These are phyloP conservation scores for Bruchidius siliquastri DNA, from an alignment of 2,888 invertebrate genomes.

Conservation along the genomic window DNA sequence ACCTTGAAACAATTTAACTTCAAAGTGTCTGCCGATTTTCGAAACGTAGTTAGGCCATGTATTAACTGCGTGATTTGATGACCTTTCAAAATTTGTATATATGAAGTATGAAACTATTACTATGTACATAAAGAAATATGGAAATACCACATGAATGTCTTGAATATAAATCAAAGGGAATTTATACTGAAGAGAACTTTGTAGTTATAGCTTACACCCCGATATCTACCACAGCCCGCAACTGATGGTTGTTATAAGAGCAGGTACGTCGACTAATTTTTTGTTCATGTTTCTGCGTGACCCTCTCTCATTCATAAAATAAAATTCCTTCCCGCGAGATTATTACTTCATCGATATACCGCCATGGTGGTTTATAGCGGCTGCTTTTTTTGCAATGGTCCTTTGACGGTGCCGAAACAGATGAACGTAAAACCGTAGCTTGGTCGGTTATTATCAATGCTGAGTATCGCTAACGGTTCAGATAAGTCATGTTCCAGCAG, in stretches of 20 bases:
- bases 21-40: too few relatives aligned
- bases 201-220: neutral
- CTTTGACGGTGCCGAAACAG: neutral
- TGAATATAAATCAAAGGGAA: too few relatives aligned
- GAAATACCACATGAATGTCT: too few relatives aligned
- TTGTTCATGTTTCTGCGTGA: neutral
- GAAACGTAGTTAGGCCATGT: too few relatives aligned
- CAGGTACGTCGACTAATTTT: neutral
- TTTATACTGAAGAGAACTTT: too few relatives aligned
- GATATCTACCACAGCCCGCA: neutral
- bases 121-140: too few relatives aligned
- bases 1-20: too few relatives aligned
- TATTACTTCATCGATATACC: neutral
- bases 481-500: too few relatives aligned
- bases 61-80: too few relatives aligned
- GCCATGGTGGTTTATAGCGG: neutral
- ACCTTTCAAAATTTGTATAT: too few relatives aligned
- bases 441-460: neutral
- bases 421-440: neutral
- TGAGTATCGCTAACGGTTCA: too few relatives aligned
- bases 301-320: neutral
- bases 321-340: neutral
- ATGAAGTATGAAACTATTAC: too few relatives aligned
- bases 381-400: neutral
- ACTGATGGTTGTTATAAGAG: neutral